phyloP scores from a whole-genome alignment of 2,888 invertebrate species.

The Carpatolechia fugitivella region DNA sequence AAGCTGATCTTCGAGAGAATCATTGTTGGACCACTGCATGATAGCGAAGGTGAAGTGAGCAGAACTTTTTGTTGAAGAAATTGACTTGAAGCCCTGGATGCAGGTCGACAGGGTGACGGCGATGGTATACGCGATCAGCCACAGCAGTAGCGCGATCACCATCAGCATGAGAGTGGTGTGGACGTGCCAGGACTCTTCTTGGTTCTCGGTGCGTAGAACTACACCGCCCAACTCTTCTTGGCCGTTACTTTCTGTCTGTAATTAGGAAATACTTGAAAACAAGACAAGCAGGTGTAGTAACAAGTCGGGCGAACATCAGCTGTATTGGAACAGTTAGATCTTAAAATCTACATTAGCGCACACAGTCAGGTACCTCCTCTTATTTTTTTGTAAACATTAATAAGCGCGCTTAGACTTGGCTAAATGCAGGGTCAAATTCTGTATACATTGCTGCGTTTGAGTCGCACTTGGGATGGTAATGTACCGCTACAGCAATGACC shows the following conservation, averaged over 20 bases:
- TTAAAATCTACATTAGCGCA: no score
- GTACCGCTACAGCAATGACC: no score
- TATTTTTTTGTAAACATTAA: no score
- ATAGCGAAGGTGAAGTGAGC: neutral
- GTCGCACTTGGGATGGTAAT: no score
- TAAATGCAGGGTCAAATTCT: no score
- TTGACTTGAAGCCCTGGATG: conserved; percentile 23
- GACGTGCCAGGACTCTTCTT: conserved; percentile 33
- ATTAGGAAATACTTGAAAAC: neutral
- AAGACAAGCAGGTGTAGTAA: no score
- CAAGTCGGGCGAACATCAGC: no score
- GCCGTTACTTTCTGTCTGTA: neutral
- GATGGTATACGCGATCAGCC: conserved; percentile 41
- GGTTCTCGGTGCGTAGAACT: conserved; percentile 3
- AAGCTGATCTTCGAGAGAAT: neutral
- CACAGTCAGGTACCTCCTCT: no score
- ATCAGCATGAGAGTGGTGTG: conserved; percentile 40
- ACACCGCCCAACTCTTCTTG: conserved; percentile 22
- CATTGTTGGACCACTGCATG: neutral
- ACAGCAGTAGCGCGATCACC: conserved; percentile 38
- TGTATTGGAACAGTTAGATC: no score
- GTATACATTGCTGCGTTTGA: no score
- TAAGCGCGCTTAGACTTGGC: no score
- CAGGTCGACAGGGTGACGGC: conserved; percentile 34
- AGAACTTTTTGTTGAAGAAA: neutral